Evolutionary conservation across 2,797 vertebrate species (phyloP).

Genomic region (Eupleurogrammus muticus): DNA sequence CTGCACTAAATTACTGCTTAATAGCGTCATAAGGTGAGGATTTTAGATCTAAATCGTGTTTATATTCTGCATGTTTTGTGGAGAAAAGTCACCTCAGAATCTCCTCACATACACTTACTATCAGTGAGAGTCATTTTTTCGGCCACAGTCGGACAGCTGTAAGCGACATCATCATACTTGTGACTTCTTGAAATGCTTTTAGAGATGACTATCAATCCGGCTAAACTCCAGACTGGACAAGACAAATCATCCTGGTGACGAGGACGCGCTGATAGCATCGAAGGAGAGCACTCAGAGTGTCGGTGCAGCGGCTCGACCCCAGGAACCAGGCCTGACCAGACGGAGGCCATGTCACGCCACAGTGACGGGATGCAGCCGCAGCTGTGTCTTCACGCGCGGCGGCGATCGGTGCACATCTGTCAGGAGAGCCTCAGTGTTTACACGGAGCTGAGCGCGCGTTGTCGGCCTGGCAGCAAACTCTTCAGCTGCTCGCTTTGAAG

Average conservation of each 20-base stretch:
- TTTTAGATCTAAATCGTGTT: no score
- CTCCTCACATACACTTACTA: background rate
- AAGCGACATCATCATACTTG: slow-evolving; percentile 56
- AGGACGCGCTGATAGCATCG: slow-evolving; percentile 55
- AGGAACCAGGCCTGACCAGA: slow-evolving; percentile 18
- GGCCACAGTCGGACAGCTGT: slow-evolving; percentile 32
- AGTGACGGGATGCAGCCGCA: slow-evolving; percentile 64
- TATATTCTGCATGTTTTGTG: background rate
- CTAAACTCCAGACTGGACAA: slow-evolving; percentile 7
- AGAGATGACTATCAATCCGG: slow-evolving; percentile 49
- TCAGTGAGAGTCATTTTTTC: slow-evolving; percentile 4
- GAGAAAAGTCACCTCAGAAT: slow-evolving; percentile 13
- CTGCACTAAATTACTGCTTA: no score
- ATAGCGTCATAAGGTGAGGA: no score
- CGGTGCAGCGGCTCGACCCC: slow-evolving; percentile 13
- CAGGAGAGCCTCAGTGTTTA: slow-evolving; percentile 69
- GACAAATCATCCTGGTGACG: background rate
- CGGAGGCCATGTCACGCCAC: slow-evolving; percentile 55
- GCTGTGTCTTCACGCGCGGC: slow-evolving; percentile 43
- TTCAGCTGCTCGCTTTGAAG: slow-evolving; percentile 63
- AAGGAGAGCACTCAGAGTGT: slow-evolving; percentile 48
- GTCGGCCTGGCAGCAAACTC: slow-evolving; percentile 35
- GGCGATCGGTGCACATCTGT: slow-evolving; percentile 61
- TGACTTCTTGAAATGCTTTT: slow-evolving; percentile 59
- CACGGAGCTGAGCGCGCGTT: slow-evolving; percentile 29